Evolutionary conservation across 2,797 vertebrate genomes (phyloP), one percentile per base, ranked within the genome.

Genomic region (Poecile montanus): DNA sequence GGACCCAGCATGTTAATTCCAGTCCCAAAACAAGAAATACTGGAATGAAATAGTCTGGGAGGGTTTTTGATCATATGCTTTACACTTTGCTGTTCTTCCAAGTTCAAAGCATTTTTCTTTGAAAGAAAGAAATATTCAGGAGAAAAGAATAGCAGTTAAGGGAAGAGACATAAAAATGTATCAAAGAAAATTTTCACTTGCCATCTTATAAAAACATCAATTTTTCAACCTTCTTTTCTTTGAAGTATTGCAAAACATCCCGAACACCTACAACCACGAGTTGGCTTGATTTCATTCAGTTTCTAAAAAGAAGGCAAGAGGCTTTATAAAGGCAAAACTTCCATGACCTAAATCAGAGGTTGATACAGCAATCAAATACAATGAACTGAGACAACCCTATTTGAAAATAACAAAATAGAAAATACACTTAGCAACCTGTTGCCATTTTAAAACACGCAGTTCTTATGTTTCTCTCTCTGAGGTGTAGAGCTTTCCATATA

Each of bases 21-120:
- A 93, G 94, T 86, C 70, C 54, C 80, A 58, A 63, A 85, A 70
- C 26, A 94, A 70, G 75, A 94, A 91, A 82, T 80, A 95, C 51
- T 76, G 77, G 21, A 89, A 57, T 58, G 54, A 93, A 94, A 94
- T 54, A 79, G 67, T 88, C 54, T 89, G 76, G 74, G 82, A 95
- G 15, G 13, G 56, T 14, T 89, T 95, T 87, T 96, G 88, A 90
- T 91, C 44, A 66, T 36, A 38, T 0, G 2, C 56, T 91, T 91
- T 76, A 57, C 13, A 54, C 62, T 84, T 74, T 53, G 83, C 67
- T 88, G 56, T 77, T 68, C 74, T 94, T 78, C 57, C 57, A 85
- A 85, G 80, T 80, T 67, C 91, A 73, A 97, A 74, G 32, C 44
- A 47, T 38, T 85, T 82, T 70, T 87, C 38, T 76, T 91, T 68